phyloP scores from a whole-genome alignment of 2,797 vertebrate genomes.

The Poeciliopsis infans region DNA sequence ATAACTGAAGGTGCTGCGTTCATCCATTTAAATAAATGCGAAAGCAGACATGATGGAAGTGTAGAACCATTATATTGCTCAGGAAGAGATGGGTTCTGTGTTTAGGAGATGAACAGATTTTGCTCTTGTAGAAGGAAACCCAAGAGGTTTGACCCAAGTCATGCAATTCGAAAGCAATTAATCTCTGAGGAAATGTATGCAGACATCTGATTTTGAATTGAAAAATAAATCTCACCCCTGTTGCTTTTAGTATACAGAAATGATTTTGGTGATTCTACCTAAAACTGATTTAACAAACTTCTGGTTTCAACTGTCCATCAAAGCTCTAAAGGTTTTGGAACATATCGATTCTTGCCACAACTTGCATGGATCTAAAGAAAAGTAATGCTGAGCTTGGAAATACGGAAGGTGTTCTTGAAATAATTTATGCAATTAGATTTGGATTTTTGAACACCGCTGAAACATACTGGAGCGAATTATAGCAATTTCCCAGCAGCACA shows the following conservation, averaged over 20 bases:
- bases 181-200: background rate
- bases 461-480: background rate
- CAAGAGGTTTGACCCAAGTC: background rate
- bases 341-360: background rate
- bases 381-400: background rate
- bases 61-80: background rate
- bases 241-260: no score
- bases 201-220: background rate
- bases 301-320: background rate
- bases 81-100: background rate
- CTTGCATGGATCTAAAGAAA: background rate
- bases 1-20: background rate
- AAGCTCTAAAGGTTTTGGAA: background rate
- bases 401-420: background rate
- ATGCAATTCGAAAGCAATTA: background rate
- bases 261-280: background rate
- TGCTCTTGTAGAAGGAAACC: background rate
- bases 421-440: background rate
- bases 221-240: background rate
- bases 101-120: background rate
- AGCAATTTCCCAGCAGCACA: background rate
- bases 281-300: background rate
- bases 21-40: background rate
- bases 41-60: background rate
- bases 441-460: background rate